Evolutionary conservation across 2,797 vertebrate genomes (phyloP).

Genomic region (Silurus aristotelis): DNA sequence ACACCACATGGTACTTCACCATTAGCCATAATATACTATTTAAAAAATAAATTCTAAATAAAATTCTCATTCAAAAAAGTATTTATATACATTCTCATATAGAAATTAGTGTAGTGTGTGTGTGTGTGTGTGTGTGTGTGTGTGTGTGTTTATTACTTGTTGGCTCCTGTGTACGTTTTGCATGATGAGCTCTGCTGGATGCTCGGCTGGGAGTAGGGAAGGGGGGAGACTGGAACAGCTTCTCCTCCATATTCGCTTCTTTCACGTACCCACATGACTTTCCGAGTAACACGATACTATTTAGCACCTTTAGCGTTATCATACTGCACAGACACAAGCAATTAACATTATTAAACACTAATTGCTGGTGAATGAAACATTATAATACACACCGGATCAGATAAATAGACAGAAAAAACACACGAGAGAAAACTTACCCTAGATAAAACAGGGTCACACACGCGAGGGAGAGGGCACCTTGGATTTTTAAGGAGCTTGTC

Average conservation of each 20-base stretch:
- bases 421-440: constrained; percentile 77
- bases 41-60: background rate
- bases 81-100: background rate
- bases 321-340: constrained; percentile 73
- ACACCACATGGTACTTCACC: background rate
- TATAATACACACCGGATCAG: background rate
- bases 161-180: constrained; percentile 63
- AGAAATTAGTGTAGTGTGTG: background rate
- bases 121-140: constrained; percentile 16
- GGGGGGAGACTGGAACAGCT: constrained; percentile 83
- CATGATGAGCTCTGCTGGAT: constrained; percentile 73
- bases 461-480: constrained; percentile 90
- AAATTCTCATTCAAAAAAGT: background rate
- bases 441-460: constrained; percentile 95
- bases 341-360: background rate
- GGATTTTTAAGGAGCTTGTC: constrained; percentile 94
- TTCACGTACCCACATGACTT: constrained; percentile 95
- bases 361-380: background rate
- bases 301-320: constrained; percentile 95
- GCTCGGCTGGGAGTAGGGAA: constrained; percentile 79
- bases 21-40: background rate
- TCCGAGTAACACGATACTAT: constrained; percentile 93
- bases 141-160: constrained; percentile 67
- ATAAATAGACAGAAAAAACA: background rate
- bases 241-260: constrained; percentile 97